Percentiles rank a stretch among this genome's conserved stretches.
Conservation (phyloP, 2,888 invertebrate genomes). For the Stenchaetothrips biformis region DNA sequence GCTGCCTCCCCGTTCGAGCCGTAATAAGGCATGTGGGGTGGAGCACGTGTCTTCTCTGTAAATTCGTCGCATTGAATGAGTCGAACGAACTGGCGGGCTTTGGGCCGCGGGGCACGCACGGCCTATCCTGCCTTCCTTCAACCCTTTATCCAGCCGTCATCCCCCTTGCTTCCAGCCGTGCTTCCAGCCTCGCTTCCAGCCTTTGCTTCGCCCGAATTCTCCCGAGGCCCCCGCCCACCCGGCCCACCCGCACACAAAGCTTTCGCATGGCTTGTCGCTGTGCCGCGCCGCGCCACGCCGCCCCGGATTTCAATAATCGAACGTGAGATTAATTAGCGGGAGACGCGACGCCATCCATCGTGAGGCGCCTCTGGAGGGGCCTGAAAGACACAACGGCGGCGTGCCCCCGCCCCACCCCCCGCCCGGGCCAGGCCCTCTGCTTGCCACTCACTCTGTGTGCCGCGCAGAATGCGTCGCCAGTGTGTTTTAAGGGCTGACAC, state of each 20-base stretch:
- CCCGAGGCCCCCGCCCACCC: background rate
- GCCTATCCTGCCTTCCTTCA: no score
- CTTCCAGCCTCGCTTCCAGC: background rate
- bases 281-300: background rate
- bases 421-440: background rate
- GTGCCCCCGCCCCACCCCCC: background rate
- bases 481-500: background rate
- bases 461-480: background rate
- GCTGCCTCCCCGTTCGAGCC: background rate
- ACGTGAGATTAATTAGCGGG: constrained; percentile 3
- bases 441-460: background rate
- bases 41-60: no score
- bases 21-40: no score
- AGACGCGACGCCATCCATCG: background rate
- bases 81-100: no score
- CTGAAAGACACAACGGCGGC: background rate
- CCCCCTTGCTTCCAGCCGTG: no score
- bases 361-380: background rate
- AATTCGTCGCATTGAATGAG: no score
- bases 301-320: constrained; percentile 17
- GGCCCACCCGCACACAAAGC: background rate
- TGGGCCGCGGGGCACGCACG: no score
- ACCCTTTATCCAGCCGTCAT: no score
- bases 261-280: background rate
- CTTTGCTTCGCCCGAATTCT: background rate